phyloP scores from a whole-genome alignment of 2,113 vertebrate species.

The Psilopsiagon aurifrons region DNA sequence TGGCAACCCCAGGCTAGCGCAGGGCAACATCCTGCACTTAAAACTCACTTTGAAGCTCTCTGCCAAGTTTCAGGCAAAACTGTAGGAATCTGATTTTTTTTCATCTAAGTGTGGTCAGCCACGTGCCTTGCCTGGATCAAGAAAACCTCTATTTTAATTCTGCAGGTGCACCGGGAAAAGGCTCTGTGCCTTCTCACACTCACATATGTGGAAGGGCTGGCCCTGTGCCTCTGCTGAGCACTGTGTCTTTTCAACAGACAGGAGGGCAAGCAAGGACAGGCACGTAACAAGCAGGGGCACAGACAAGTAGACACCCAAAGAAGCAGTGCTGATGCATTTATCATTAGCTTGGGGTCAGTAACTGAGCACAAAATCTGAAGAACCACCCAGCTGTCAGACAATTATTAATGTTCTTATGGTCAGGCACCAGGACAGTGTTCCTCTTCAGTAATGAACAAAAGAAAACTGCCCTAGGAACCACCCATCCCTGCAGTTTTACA shows the following conservation, averaged over 20 bases:
- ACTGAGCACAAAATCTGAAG: neutral
- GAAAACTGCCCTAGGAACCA: neutral
- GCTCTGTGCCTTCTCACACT: neutral
- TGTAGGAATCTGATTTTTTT: neutral
- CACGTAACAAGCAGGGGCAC: neutral
- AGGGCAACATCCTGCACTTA: neutral
- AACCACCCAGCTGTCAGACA: neutral
- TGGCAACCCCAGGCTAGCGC: neutral
- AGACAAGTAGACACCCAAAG: neutral
- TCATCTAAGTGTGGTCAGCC: neutral
- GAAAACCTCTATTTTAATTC: neutral
- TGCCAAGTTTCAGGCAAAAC: neutral
- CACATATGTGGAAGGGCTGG: neutral
- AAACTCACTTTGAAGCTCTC: neutral
- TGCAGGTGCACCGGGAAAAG: neutral
- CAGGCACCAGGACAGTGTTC: neutral
- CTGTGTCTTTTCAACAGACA: neutral
- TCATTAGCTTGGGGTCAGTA: neutral
- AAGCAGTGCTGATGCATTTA: constrained; percentile 3
- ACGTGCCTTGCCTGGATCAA: neutral
- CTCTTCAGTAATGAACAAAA: neutral
- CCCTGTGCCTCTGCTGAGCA: neutral
- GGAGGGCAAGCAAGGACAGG: neutral
- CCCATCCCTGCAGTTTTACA: neutral
- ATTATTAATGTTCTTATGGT: neutral